These are phyloP conservation scores for Schlechtendalia chinensis DNA, from an alignment of 1,140 invertebrate species.

Conservation along the genomic window DNA sequence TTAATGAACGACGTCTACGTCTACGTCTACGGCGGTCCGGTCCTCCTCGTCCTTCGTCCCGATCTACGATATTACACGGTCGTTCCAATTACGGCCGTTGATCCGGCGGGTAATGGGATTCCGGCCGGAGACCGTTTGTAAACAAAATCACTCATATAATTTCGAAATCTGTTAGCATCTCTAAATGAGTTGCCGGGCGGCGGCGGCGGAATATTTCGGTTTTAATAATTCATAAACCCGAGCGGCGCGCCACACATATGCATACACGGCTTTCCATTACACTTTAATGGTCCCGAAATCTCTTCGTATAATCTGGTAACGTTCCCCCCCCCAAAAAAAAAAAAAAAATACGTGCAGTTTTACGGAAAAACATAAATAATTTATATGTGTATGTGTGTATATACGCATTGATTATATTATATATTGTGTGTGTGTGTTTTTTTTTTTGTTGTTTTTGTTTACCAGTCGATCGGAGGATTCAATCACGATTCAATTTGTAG, in stretches of 20 bases:
- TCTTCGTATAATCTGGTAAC: constrained; percentile 43
- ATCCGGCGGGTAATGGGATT: constrained; percentile 42
- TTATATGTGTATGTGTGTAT: constrained; percentile 13
- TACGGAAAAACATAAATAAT: constrained; percentile 48
- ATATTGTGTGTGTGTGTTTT: not conserved
- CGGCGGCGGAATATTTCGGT: constrained; percentile 12
- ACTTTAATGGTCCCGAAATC: constrained; percentile 47
- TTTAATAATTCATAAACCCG: constrained; percentile 49
- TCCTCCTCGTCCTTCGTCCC: constrained; percentile 40
- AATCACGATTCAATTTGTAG: constrained; percentile 50
- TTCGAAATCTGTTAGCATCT: constrained; percentile 50
- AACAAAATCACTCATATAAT: constrained; percentile 49
- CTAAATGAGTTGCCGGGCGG: constrained; percentile 15
- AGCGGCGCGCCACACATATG: not conserved
- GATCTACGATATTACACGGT: constrained; percentile 45
- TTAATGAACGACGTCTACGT: constrained; percentile 48
- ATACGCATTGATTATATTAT: constrained; percentile 8
- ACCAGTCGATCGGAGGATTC: constrained; percentile 41
- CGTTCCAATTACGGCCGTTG: constrained; percentile 48
- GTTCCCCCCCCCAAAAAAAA: too few species aligned
- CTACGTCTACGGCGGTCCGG: not conserved
- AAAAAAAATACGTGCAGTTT: constrained; percentile 41
- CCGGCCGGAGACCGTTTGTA: constrained; percentile 36
- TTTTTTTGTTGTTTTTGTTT: constrained; percentile 28
- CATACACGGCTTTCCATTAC: constrained; percentile 39